Evolutionary conservation across 2,113 vertebrate genomes (phyloP), one percentile per base, ranked within the genome.

Genomic region (Helogale parvula): DNA sequence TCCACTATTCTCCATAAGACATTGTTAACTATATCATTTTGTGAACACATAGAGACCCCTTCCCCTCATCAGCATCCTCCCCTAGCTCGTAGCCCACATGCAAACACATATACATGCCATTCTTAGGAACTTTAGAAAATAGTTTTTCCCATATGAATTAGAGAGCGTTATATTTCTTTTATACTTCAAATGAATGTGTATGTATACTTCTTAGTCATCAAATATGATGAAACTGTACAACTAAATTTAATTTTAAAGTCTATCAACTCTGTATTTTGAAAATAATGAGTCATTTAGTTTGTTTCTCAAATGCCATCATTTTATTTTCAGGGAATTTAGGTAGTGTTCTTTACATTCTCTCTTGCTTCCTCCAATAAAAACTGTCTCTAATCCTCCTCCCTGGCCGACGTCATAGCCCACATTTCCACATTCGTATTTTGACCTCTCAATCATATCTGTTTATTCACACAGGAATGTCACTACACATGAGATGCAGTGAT

Each of bases 91-190:
- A 68, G 7, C 17, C 25, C 29, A 77, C 3, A 4, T 47, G 10
- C 14, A n/a, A 27, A 90, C 7, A n/a, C 15, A 38, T 14, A 21
- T 7, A 57, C 19, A 50, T 80, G 87, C 29, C 19, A 80, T 66
- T 57, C 38, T 50, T 63, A 71, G 25, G 19, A 80, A 68, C 38
- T 95, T 80, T 54, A 65, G 29, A 57, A 84, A 88, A 88, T 33
- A 7, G 35, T 14, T 97, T 89, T 87, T 82, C 14, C 90, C 52
- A 87, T 12, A 45, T 38, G 63, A 85, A 81, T 57, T 90, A 83
- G n/a, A 66, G 52, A 72, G 6, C 13, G n/a, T 74, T 41, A 10
- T 50, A 7, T 54, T 92, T 35, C 47, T 71, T 84, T 83, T 47
- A 68, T 14, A 83, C 35, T 74, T 71, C 11, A 65, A 65, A 81